A percentile compares a stretch with the other conserved stretches of the same genome.
Conservation (phyloP, 2,797 vertebrate species). For the Picus viridis region DNA sequence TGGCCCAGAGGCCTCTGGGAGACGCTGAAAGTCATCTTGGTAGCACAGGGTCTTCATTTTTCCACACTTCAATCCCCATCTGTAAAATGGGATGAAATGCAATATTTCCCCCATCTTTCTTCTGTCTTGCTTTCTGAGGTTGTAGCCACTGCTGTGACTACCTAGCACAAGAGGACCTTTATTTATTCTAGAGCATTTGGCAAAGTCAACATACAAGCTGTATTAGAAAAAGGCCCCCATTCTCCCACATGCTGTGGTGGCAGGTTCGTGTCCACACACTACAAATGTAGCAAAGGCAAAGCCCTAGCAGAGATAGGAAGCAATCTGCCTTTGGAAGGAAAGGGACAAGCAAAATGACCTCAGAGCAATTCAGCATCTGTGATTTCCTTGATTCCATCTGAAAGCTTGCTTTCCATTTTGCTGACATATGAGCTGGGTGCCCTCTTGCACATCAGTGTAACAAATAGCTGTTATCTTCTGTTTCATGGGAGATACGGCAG, state of each 20-base stretch:
- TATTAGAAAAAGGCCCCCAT: background rate
- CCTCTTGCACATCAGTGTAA: conserved; percentile 49
- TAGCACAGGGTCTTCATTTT: background rate
- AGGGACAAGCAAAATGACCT: background rate
- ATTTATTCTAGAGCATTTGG: background rate
- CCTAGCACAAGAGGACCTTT: background rate
- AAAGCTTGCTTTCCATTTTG: conserved; percentile 14
- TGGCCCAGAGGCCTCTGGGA: background rate
- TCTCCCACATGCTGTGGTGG: background rate
- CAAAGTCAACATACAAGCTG: background rate
- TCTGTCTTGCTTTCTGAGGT: background rate
- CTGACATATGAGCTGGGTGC: conserved; percentile 37
- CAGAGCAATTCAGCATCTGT: background rate
- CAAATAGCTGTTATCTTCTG: conserved; percentile 43
- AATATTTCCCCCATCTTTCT: background rate
- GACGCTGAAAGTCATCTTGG: background rate
- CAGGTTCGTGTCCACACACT: rapidly evolving
- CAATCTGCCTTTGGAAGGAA: background rate
- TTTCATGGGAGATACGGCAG: conserved; percentile 8
- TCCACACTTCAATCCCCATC: background rate
- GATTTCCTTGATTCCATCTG: background rate
- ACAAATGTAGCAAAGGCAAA: background rate
- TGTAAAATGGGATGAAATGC: background rate
- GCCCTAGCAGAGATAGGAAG: background rate
- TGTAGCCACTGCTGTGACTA: background rate